Evolutionary conservation across 2,888 invertebrate species (phyloP).

Genomic region (Rhaphigaster nebulosa): DNA sequence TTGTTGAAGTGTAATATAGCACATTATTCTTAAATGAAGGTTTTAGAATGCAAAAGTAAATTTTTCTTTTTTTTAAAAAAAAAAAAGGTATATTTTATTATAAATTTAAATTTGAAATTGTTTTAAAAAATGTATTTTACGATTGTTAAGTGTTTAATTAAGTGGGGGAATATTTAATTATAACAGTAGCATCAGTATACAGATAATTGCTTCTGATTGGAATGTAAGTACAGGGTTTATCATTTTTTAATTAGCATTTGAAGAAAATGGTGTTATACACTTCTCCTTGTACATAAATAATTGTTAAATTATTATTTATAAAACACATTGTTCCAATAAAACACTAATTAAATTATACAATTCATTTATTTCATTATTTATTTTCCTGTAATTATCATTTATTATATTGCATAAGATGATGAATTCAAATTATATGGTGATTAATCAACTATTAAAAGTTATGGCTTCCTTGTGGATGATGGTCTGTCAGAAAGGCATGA

Average conservation of each 20-base stretch:
- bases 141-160: not conserved
- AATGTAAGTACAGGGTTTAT: conserved; percentile 54
- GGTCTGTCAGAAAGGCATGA: no score
- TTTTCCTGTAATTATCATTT: not conserved
- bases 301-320: conserved; percentile 50
- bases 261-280: conserved; percentile 49
- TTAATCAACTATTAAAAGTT: no score
- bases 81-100: conserved; percentile 20
- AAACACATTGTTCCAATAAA: conserved; percentile 54
- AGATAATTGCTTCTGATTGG: not conserved
- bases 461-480: no score
- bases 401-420: no score
- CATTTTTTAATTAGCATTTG: not conserved
- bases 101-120: conserved; percentile 42
- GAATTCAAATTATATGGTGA: no score
- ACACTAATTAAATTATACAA: not conserved
- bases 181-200: not conserved
- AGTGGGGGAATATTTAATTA: no score
- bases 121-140: not conserved
- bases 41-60: not conserved
- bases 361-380: not conserved
- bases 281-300: conserved; percentile 45
- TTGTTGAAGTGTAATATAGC: conserved; percentile 53
- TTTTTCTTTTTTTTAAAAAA: not conserved
- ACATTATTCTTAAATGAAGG: conserved; percentile 35